phyloP scores from a whole-genome alignment of 2,113 vertebrate genomes.

The Notothenia rossii region DNA sequence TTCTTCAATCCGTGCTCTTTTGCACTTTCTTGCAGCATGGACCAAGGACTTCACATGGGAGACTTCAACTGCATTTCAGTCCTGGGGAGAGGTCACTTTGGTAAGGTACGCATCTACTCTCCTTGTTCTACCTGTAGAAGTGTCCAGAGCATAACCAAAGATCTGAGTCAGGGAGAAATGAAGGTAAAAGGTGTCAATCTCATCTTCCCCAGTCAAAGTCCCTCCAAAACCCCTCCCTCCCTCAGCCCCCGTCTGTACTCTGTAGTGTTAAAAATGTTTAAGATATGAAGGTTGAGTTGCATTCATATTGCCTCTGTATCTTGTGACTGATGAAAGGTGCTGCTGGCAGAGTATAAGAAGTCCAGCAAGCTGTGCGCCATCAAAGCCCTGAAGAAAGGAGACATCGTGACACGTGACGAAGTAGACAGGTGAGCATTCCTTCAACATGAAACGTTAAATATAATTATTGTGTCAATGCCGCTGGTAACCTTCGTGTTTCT shows the following conservation, averaged over 20 bases:
- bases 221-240: background rate
- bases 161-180: background rate
- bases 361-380: slow-evolving; percentile 91
- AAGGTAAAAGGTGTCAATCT: background rate
- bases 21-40: background rate
- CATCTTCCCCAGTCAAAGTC: no score
- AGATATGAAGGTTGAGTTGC: background rate
- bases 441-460: background rate
- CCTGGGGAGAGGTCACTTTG: slow-evolving; percentile 95
- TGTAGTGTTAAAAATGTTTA: background rate
- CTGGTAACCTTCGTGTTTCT: no score
- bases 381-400: slow-evolving; percentile 79
- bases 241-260: background rate
- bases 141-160: rapidly evolving
- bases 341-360: slow-evolving; percentile 89
- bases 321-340: slow-evolving; percentile 83
- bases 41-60: slow-evolving; percentile 80
- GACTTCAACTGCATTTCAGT: slow-evolving; percentile 92
- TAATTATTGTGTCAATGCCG: background rate
- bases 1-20: background rate
- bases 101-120: slow-evolving; percentile 86
- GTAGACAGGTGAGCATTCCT: slow-evolving; percentile 86
- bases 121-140: background rate
- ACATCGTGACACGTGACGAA: slow-evolving; percentile 90
- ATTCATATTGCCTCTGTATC: background rate